phyloP scores from a whole-genome alignment of 2,113 vertebrate species.

The Osmerus mordax region DNA sequence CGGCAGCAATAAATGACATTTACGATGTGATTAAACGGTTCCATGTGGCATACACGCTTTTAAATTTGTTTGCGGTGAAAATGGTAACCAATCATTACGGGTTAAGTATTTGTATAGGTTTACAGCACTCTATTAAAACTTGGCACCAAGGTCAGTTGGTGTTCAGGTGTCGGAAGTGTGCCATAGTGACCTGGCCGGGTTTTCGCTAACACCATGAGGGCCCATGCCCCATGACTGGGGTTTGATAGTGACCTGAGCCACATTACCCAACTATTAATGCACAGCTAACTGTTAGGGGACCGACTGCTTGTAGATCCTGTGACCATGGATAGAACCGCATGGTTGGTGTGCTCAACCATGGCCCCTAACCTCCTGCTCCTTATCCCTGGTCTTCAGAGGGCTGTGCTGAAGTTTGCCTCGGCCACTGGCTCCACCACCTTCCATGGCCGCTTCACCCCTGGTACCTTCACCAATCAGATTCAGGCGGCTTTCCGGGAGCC shows the following conservation, averaged over 20 bases:
- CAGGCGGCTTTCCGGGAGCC: conserved; percentile 97
- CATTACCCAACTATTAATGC: conserved; percentile 43
- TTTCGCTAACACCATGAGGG: conserved; percentile 79
- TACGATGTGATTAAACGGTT: too few relatives aligned
- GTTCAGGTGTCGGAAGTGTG: conserved; percentile 91
- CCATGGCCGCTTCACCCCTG: conserved; percentile 96
- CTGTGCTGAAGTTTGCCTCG: conserved; percentile 95
- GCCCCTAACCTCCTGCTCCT: not conserved
- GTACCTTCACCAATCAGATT: conserved; percentile 99
- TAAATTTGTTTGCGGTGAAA: too few relatives aligned
- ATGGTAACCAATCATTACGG: too few relatives aligned
- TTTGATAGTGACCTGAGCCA: conserved; percentile 83
- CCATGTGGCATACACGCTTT: too few relatives aligned
- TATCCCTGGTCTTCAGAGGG: conserved; percentile 70
- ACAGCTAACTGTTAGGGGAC: too few relatives aligned
- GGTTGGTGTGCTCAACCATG: not conserved
- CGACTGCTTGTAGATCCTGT: too few relatives aligned
- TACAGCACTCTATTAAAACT: conserved; percentile 87
- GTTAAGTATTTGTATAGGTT: too few relatives aligned
- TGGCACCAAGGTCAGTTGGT: conserved; percentile 68
- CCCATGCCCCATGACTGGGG: conserved; percentile 76
- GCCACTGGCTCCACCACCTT: conserved; percentile 93
- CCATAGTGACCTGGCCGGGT: conserved; percentile 75
- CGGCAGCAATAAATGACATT: too few relatives aligned
- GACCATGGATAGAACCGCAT: not conserved